These are phyloP conservation scores for Halcyon leucocephala DNA, from an alignment of 2,797 vertebrate genomes.

Conservation along the genomic window DNA sequence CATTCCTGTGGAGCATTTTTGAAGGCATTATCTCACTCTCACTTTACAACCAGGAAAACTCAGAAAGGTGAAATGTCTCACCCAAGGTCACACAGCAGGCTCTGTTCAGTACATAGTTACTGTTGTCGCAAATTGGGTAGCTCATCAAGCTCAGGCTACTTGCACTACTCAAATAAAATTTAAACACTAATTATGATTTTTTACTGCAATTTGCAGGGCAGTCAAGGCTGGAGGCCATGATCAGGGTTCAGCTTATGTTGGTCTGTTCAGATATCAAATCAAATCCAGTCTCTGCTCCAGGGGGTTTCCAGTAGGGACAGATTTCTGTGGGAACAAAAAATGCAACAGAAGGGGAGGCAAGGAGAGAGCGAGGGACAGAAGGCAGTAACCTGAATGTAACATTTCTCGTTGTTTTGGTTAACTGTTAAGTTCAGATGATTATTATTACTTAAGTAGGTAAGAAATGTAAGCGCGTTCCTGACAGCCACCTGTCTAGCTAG, in stretches of 20 bases:
- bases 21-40: slow-evolving; percentile 2
- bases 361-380: background rate
- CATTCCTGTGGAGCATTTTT: background rate
- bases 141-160: slow-evolving; percentile 42
- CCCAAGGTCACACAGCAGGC: slow-evolving; percentile 40
- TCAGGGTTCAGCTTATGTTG: background rate
- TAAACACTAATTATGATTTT: slow-evolving; percentile 50
- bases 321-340: background rate
- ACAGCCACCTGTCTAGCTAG: background rate
- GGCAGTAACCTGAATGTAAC: background rate
- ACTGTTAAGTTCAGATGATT: background rate
- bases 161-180: slow-evolving; percentile 46
- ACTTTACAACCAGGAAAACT: background rate
- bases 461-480: background rate
- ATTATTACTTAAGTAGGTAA: background rate
- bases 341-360: background rate
- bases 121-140: slow-evolving; percentile 1
- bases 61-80: slow-evolving; percentile 38
- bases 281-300: background rate
- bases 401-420: background rate
- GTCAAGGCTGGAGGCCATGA: slow-evolving; percentile 32
- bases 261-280: slow-evolving; percentile 15
- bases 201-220: slow-evolving; percentile 4
- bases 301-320: background rate
- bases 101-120: background rate